Base-by-base conservation (phyloP, 92 coral and sea anemone species). In the Diadumene lineata region DNA sequence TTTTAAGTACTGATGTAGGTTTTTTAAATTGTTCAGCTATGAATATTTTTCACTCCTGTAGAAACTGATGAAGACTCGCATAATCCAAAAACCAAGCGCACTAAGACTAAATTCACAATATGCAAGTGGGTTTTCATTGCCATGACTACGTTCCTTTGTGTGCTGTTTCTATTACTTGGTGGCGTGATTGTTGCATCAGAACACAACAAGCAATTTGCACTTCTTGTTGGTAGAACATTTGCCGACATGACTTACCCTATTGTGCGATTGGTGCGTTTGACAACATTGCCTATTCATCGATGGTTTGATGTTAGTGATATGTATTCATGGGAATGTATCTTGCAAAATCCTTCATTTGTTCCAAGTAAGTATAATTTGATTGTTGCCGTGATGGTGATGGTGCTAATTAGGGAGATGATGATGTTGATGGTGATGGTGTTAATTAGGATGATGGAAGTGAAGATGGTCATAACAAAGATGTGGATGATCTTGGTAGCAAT, bases 221-320 rank as follows among this genome's bases (percentile, higher is more conserved):
- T 84, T 73, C 63, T 77, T 18, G 1, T 87, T 27, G 97, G 90
- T 34, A 89, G 82, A 50, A 60, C 61, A 7, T 68, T 87, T 31
- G 86, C 90, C 31, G 97, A 91, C 31, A 58, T 64, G 8, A 89
- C 85, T 81, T 91, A 91, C 64, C 97, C 97, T 1, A 9, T 88
- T 4, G 69, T 84, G 60, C 51, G 97, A 43, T 22, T 64, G 0
- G 34, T 84, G 18, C 89, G 97, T 31, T 43, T 61, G 6, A 51
- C 78, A n/a, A 65, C 88, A 11, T 71, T 91, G 27, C 97, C 97
- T 4, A 1, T 91, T 7, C 97, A 91, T 46, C 74, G 32, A 2
- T 61, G 72, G 66, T 68, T 80, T 46, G 86, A 91, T 79, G 55
- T 91, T 38, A 50, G 86, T 58, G 48, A 44, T 31, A 23, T 78